A percentile compares a stretch with the other conserved stretches of the same genome.
These are phyloP conservation scores for Pristis pectinata DNA, from an alignment of 2,797 vertebrate species.

Conservation along the genomic window DNA sequence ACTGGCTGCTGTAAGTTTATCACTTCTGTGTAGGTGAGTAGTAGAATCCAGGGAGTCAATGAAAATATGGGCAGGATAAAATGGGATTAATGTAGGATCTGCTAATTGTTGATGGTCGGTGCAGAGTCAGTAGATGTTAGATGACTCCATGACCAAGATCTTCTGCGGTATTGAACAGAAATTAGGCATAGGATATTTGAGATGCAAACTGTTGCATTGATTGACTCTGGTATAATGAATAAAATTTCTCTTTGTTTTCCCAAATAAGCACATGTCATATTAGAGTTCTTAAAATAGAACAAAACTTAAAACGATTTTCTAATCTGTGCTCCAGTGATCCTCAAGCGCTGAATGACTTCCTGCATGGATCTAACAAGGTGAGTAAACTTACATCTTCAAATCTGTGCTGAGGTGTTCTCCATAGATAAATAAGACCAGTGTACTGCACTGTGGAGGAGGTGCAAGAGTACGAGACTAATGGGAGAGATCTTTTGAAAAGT, in stretches of 20 bases:
- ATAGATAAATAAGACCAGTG: neutral
- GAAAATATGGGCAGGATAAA: too few relatives aligned
- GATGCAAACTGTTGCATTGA: neutral
- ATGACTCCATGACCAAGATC: too few relatives aligned
- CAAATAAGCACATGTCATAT: neutral
- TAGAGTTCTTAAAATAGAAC: neutral
- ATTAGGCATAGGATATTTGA: neutral
- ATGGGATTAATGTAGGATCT: too few relatives aligned
- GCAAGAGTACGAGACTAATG: neutral
- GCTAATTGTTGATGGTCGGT: too few relatives aligned
- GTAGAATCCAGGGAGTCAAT: too few relatives aligned
- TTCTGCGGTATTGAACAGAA: neutral
- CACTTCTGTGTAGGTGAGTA: too few relatives aligned
- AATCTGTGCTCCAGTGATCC: slow-evolving; percentile 58
- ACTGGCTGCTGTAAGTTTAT: too few relatives aligned
- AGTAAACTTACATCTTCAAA: slow-evolving; percentile 26
- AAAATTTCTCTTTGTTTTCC: neutral
- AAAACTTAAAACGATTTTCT: slow-evolving; percentile 28
- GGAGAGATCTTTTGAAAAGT: neutral
- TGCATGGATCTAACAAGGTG: slow-evolving; percentile 74
- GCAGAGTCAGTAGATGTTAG: too few relatives aligned
- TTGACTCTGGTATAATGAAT: neutral
- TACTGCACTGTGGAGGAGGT: neutral
- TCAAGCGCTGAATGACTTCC: slow-evolving; percentile 75
- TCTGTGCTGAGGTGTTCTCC: neutral